phyloP scores from a whole-genome alignment of 2,797 vertebrate genomes.

The Lagorchestes hirsutus region DNA sequence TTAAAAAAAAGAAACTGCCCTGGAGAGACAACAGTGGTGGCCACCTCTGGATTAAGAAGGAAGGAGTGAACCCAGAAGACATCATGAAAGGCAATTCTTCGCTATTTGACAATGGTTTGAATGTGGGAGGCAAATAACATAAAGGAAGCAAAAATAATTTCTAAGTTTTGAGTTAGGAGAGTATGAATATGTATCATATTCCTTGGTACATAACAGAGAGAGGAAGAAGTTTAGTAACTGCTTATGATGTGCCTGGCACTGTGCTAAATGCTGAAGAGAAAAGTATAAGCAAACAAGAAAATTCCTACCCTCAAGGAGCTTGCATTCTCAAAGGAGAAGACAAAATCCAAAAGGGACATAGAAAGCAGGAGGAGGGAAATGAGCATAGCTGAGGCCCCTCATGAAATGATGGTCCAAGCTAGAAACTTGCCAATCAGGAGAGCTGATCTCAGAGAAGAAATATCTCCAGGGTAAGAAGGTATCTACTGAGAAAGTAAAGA shows the following conservation, averaged over 20 bases:
- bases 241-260: not conserved
- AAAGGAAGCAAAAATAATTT: not conserved
- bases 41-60: not conserved
- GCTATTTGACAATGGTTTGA: not conserved
- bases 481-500: no score
- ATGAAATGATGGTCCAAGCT: no score
- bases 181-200: not conserved
- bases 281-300: not conserved
- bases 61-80: not conserved
- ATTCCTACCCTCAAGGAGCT: not conserved
- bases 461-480: no score
- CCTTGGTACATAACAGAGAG: not conserved
- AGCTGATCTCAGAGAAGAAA: no score
- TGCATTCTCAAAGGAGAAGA: not conserved
- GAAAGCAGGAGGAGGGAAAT: not conserved
- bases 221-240: not conserved
- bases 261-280: not conserved
- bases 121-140: conserved; percentile 11
- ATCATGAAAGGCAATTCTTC: not conserved
- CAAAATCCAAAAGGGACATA: not conserved
- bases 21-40: not conserved
- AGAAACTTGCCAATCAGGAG: no score
- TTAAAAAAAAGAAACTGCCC: conserved; percentile 8
- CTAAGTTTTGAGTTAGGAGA: conserved; percentile 27
- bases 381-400: no score